Base-by-base conservation (phyloP, 2,113 vertebrate species). In the Chloroceryle aenea region DNA sequence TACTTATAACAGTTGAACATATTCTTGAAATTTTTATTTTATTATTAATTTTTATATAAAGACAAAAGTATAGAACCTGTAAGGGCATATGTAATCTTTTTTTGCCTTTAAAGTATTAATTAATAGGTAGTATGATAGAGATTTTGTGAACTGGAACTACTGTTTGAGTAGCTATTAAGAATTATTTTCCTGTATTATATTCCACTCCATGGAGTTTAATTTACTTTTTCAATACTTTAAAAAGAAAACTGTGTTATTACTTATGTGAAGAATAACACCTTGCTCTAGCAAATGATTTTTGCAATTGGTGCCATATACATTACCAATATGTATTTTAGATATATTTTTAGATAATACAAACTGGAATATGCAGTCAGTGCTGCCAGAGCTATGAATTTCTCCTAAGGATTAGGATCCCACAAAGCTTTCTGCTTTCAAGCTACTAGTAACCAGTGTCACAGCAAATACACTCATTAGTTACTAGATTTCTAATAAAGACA, bases 291-390 rank as follows among this genome's bases (percentile, higher is more conserved):
- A 87, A 80, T 38, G 0, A 22, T 61, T 90, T 95, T 77, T 58
- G 5, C 30, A 74, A 48, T 8, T 32, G n/a, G 11, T 66, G 55
- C 30, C 26, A 21, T 61, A 20, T 64, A 17, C 3, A 20, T 73
- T 47, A 58, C 16, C 9, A 34, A 11, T 0, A 0, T 7, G 7
- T 50, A 8, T 20, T 21, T 63, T 7, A 18, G 27, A 21, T 15
- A 36, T 68, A 73, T 55, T 84, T 29, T 61, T 56, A 89, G 40
- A 29, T 81, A 61, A 69, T 29, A n/a, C 9, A 73, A 77, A 42
- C 10, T 25, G 27, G 48, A 8, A 42, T 56, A 79, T 45, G 12
- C 43, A 73, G 19, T 40, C 43, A 63, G 19, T 30, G 16, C 53
- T 4, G 1, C 32, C 59, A 93, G 53, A 68, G 63, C 18, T 50